These are phyloP conservation scores for Turritopsis dohrnii DNA, from an alignment of 30 jellyfish, hydroid and myxozoan species.

Conservation along the genomic window DNA sequence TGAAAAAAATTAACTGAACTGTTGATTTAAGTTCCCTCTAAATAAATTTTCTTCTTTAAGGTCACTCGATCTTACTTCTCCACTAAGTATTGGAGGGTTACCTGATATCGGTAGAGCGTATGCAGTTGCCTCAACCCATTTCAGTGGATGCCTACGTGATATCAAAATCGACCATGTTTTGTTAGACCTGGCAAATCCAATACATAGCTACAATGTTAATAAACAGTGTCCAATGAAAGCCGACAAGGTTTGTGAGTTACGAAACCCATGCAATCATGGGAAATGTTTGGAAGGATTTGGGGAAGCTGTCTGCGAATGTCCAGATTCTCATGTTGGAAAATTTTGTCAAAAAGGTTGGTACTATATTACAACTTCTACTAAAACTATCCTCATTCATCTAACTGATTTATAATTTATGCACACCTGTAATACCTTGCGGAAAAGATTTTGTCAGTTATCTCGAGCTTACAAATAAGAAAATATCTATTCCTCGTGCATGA, in stretches of 20 bases:
- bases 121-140: conserved; percentile 43
- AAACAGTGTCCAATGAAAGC: conserved; percentile 18
- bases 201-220: conserved; percentile 53
- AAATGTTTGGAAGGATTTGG: conserved; percentile 43
- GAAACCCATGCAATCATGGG: conserved; percentile 66
- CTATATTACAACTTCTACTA: no score
- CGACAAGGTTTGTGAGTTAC: conserved; percentile 28
- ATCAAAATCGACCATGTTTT: conserved; percentile 58
- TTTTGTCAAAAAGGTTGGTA: conserved; percentile 71
- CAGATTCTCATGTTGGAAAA: conserved; percentile 61
- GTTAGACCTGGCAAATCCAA: conserved; percentile 51
- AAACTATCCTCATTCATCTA: no score
- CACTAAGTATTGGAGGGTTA: conserved; percentile 84
- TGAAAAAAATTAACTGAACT: no score
- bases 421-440: no score
- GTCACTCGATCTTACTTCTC: conserved; percentile 85
- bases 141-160: conserved; percentile 84
- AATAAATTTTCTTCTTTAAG: conserved; percentile 27
- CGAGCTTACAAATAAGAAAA: no score
- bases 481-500: no score
- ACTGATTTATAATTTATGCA: no score
- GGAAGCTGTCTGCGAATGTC: conserved; percentile 63
- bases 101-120: conserved; percentile 36
- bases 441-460: no score
- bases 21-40: no score